Evolutionary conservation across 2,797 vertebrate genomes (phyloP).

Genomic region (Botia almorhae): DNA sequence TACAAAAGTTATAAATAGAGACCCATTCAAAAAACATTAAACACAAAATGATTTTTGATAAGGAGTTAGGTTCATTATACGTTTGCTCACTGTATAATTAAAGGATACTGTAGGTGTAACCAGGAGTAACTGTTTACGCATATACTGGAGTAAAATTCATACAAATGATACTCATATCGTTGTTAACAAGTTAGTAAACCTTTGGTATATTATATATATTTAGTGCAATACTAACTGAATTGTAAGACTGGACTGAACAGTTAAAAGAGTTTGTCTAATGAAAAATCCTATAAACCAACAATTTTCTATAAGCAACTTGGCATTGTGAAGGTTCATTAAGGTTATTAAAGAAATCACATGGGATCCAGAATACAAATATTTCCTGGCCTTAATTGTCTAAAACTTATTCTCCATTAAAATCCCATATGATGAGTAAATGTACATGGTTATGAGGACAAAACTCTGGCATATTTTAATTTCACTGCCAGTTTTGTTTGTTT

Average conservation of each 20-base stretch:
- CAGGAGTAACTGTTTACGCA: neutral
- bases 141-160: neutral
- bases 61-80: neutral
- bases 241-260: neutral
- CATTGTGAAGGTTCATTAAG: conserved; percentile 21
- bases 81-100: neutral
- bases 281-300: conserved; percentile 22
- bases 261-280: neutral
- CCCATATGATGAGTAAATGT: neutral
- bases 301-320: conserved; percentile 25
- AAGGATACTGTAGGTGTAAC: too few species aligned
- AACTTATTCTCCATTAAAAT: neutral
- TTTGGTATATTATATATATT: neutral
- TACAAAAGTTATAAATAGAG: conserved; percentile 49
- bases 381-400: neutral
- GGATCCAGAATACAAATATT: neutral
- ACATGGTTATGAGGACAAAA: neutral
- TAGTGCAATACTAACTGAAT: neutral
- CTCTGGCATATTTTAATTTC: neutral
- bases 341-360: neutral
- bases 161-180: too few species aligned
- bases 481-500: neutral
- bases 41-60: conserved; percentile 17
- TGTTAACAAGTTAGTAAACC: neutral
- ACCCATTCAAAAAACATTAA: neutral